phyloP scores from a whole-genome alignment of 2,888 invertebrate genomes.

The Himalopsyche japonica region DNA sequence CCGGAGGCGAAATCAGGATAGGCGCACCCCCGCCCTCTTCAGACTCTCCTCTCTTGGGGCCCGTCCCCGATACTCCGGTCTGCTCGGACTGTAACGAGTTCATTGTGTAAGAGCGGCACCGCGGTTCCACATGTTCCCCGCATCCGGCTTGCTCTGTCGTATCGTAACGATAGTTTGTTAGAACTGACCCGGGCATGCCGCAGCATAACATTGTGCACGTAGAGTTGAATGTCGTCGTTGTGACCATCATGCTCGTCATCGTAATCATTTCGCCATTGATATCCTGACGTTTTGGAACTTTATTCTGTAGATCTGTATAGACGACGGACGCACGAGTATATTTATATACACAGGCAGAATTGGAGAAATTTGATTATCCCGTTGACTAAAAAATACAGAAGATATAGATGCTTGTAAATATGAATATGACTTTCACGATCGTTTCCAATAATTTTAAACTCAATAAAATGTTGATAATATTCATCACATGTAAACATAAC shows the following conservation, averaged over 20 bases:
- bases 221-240: background rate
- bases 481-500: background rate
- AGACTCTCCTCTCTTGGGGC: slow-evolving; percentile 48
- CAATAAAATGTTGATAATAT: background rate
- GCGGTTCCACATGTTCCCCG: slow-evolving; percentile 48
- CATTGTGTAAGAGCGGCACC: slow-evolving; percentile 70
- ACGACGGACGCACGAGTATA: background rate
- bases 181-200: background rate
- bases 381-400: background rate
- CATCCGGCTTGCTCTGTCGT: background rate
- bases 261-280: background rate
- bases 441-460: background rate
- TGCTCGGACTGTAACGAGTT: slow-evolving; percentile 86
- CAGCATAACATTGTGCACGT: background rate
- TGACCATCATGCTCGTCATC: background rate
- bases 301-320: too few species aligned
- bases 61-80: slow-evolving; percentile 64
- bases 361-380: background rate
- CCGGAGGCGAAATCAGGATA: slow-evolving; percentile 58
- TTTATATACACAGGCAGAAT: background rate
- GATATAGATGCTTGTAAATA: background rate
- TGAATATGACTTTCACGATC: background rate
- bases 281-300: background rate
- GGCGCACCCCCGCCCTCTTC: slow-evolving; percentile 49
- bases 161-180: background rate